Conservation (phyloP, 2,113 vertebrate genomes). For the Lonchura striata region DNA sequence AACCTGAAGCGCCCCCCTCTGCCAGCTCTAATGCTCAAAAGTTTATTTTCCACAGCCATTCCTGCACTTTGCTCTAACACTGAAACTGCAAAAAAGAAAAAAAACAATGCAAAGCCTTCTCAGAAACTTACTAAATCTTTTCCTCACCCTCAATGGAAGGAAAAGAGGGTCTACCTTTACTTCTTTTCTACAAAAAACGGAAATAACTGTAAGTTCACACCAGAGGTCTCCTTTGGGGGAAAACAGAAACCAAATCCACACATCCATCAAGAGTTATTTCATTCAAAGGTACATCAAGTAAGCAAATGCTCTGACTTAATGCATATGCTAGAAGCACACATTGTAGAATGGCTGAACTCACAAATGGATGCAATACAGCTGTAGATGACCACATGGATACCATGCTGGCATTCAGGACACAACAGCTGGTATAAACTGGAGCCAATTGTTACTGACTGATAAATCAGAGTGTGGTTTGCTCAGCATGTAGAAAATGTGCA, state of each 20-base stretch:
- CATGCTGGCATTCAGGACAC: neutral
- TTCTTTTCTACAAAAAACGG: neutral
- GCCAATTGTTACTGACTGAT: neutral
- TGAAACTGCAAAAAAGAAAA: neutral
- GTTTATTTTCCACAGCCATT: neutral
- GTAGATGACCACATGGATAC: neutral
- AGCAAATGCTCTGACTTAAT: neutral
- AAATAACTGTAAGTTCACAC: neutral
- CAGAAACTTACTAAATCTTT: neutral
- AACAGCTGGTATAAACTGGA: neutral
- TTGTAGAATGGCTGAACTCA: neutral
- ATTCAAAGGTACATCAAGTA: neutral
- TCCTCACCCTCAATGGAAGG: neutral
- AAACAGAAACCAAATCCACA: neutral
- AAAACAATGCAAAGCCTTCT: neutral
- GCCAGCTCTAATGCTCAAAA: neutral
- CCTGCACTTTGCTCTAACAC: neutral
- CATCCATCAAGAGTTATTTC: neutral
- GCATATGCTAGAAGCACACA: neutral
- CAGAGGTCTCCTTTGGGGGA: neutral
- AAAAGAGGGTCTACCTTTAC: neutral
- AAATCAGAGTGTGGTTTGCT: neutral
- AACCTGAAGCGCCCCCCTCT: constrained; percentile 37
- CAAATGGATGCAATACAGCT: neutral
- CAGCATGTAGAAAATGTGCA: neutral